Conservation (phyloP, 2,113 vertebrate genomes). For the Struthidea cinerea region DNA sequence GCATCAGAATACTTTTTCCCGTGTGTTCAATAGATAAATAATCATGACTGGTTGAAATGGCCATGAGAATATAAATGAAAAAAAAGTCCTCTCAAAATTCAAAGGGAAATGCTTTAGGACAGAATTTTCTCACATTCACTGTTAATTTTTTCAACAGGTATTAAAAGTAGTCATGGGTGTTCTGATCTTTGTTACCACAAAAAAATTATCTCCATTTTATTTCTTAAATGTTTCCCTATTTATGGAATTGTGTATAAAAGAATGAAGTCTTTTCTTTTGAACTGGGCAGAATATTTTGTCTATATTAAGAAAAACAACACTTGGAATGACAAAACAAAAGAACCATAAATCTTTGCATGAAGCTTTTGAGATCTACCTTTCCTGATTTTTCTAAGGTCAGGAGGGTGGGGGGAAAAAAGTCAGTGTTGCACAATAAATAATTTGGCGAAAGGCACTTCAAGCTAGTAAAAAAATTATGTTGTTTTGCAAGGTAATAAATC, state of each 20-base stretch:
- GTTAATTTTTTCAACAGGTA: not conserved
- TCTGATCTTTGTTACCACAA: not conserved
- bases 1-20: not conserved
- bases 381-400: not conserved
- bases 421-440: not conserved
- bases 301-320: not conserved
- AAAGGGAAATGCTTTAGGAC: not conserved
- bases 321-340: not conserved
- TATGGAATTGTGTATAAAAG: not conserved
- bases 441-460: not conserved
- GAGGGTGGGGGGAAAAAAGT: accelerated
- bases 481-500: not conserved
- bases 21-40: not conserved
- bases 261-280: not conserved
- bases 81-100: not conserved
- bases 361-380: not conserved
- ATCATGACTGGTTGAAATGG: not conserved
- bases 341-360: not conserved
- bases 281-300: not conserved
- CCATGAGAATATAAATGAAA: not conserved
- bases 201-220: not conserved
- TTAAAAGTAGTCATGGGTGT: not conserved
- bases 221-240: not conserved
- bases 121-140: not conserved
- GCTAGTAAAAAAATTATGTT: not conserved